phyloP scores from a whole-genome alignment of 2,888 invertebrate species.

The Synanthedon formicaeformis region DNA sequence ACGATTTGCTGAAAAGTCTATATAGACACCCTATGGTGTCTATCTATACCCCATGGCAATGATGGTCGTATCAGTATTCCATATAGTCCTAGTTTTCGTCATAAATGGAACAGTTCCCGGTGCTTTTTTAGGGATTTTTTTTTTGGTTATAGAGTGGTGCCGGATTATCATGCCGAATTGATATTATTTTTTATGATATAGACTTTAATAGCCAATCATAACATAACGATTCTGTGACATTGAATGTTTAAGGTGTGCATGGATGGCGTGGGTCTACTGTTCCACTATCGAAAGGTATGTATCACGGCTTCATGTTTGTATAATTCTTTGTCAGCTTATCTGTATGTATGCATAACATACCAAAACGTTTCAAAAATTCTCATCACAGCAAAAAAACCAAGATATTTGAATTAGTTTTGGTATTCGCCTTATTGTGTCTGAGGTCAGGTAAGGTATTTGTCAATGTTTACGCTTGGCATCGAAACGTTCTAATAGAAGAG shows the following conservation, averaged over 20 bases:
- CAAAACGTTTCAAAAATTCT: constrained; percentile 27
- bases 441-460: constrained; percentile 57
- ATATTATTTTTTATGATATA: no score
- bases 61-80: no score
- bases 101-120: no score
- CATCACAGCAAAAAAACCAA: not conserved
- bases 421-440: constrained; percentile 19
- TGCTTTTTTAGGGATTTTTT: no score
- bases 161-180: no score
- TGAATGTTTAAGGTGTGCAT: constrained; percentile 82
- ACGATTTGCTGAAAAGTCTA: no score
- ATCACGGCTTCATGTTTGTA: constrained; percentile 22
- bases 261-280: constrained; percentile 98
- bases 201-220: no score
- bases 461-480: constrained; percentile 55
- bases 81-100: no score
- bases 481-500: constrained; percentile 27
- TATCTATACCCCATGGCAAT: no score
- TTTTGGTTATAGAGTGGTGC: no score
- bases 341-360: constrained; percentile 43
- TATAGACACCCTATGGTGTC: no score
- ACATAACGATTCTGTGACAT: not conserved
- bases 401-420: constrained; percentile 7
- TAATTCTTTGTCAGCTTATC: constrained; percentile 54
- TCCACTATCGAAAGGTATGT: constrained; percentile 98